These are phyloP conservation scores for Bagarius yarrelli DNA, from an alignment of 2,113 vertebrate species.

Conservation along the genomic window DNA sequence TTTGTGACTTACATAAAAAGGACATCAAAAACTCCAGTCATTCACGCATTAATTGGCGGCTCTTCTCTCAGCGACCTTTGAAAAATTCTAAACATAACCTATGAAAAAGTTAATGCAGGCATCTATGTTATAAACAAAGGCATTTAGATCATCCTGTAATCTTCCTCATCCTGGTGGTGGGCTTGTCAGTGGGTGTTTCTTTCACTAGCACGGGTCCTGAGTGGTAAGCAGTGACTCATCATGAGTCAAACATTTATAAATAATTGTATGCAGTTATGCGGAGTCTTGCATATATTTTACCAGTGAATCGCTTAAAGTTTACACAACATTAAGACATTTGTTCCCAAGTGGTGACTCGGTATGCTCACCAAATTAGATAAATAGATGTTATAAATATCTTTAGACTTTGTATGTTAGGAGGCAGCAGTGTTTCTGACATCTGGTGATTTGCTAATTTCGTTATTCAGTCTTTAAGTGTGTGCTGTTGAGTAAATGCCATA, in stretches of 20 bases:
- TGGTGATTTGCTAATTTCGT: constrained; percentile 78
- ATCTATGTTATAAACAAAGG: background rate
- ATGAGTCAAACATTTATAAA: constrained; percentile 43
- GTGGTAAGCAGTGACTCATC: constrained; percentile 70
- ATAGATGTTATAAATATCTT: constrained; percentile 57
- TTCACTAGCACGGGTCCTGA: constrained; percentile 87
- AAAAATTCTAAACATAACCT: constrained; percentile 24
- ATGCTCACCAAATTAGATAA: constrained; percentile 18
- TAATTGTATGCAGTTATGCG: constrained; percentile 14
- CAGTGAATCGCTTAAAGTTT: background rate
- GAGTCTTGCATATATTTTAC: background rate
- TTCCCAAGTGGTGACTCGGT: constrained; percentile 14
- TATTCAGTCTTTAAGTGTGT: constrained; percentile 79
- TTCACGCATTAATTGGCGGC: constrained; percentile 59
- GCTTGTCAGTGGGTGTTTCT: constrained; percentile 91
- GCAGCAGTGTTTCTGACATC: constrained; percentile 87
- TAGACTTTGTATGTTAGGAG: constrained; percentile 90
- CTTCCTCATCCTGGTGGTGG: constrained; percentile 87
- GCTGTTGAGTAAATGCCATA: background rate
- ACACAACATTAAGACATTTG: constrained; percentile 15
- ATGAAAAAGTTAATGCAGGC: background rate
- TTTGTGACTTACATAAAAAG: constrained; percentile 53
- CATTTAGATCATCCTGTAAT: constrained; percentile 45
- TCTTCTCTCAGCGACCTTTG: constrained; percentile 44
- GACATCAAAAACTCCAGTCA: constrained; percentile 63